Evolutionary conservation across 2,888 invertebrate genomes (phyloP), one percentile per base, ranked within the genome.

Genomic region (Eurois occulta): DNA sequence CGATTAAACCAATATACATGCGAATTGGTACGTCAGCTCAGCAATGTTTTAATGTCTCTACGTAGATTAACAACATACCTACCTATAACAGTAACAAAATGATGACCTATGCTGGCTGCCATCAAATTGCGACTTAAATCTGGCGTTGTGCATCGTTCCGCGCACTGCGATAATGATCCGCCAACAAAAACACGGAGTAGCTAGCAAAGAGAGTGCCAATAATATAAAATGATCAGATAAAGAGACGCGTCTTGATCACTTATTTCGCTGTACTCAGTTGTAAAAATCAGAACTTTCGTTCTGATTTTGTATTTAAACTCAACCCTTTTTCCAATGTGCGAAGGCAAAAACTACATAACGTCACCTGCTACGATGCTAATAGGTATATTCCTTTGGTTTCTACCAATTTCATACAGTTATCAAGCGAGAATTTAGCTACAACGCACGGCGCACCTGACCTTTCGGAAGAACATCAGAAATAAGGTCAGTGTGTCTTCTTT

Each of bases 111-210:
- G 83, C n/a, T 13, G n/a, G 81, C n/a, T 43, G 72, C 83, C 67
- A 55, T 87, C 79, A 88, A 89, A 85, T 89, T 82, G 88, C 73
- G 82, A 85, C 87, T 88, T 89, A 87, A 90, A 89, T 91, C 85
- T 83, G 75, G 75, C 78, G 75, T 86, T 87, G 82, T 80, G 83
- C 85, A 90, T 72, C 84, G 88, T 80, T 85, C 84, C 87, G 80
- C 78, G 83, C 68, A 71, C 83, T 80, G 71, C 89, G 90, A 91
- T 94, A 94, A 94, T 92, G 90, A 91, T 85, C 87, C 81, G 82
- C 84, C 89, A 43, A 72, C 55, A 32, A 0, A 52, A 60, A 38
- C 76, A 60, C 6, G 32, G 68, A 84, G 18, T 68, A 84, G 13
- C 58, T 38, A 76, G 46, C 16, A 43, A 62, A 69, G 69, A 69